phyloP scores from a whole-genome alignment of 2,113 vertebrate species.

The Scomber scombrus region DNA sequence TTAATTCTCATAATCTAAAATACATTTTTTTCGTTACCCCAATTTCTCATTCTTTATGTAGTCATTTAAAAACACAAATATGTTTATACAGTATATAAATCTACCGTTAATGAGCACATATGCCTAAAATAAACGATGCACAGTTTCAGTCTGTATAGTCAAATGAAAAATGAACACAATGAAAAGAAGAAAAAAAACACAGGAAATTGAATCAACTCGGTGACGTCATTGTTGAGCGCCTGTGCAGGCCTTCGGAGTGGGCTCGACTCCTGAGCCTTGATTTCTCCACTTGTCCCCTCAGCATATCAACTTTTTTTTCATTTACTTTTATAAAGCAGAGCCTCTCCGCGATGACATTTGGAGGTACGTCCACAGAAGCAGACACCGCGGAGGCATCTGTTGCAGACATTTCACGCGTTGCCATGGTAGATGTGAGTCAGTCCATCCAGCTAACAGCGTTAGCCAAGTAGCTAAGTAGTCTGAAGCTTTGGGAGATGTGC shows the following conservation, averaged over 20 bases:
- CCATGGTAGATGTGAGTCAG: constrained; percentile 27
- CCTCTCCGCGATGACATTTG: constrained; percentile 83
- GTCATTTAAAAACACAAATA: too few relatives aligned
- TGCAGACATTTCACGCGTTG: background rate
- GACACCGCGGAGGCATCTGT: background rate
- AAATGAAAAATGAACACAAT: background rate
- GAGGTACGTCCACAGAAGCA: constrained; percentile 74
- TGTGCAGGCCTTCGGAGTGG: constrained; percentile 85
- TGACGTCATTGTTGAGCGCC: constrained; percentile 86
- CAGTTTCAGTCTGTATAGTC: too few relatives aligned
- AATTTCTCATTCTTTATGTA: too few relatives aligned
- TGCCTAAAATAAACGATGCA: too few relatives aligned
- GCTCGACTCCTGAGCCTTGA: constrained; percentile 81
- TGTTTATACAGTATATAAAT: too few relatives aligned
- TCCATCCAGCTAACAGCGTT: constrained; percentile 64
- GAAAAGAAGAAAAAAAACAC: background rate
- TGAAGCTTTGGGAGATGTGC: constrained; percentile 40
- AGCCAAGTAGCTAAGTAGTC: constrained; percentile 69
- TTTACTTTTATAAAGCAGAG: constrained; percentile 8
- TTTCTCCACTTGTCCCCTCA: constrained; percentile 72
- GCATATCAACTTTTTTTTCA: constrained; percentile 57
- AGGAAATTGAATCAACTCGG: constrained; percentile 69
- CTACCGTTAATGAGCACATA: too few relatives aligned
- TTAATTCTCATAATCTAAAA: too few relatives aligned
- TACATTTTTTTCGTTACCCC: too few relatives aligned